Base-by-base conservation (phyloP, 2,797 vertebrate genomes). In the Cuculus canorus region DNA sequence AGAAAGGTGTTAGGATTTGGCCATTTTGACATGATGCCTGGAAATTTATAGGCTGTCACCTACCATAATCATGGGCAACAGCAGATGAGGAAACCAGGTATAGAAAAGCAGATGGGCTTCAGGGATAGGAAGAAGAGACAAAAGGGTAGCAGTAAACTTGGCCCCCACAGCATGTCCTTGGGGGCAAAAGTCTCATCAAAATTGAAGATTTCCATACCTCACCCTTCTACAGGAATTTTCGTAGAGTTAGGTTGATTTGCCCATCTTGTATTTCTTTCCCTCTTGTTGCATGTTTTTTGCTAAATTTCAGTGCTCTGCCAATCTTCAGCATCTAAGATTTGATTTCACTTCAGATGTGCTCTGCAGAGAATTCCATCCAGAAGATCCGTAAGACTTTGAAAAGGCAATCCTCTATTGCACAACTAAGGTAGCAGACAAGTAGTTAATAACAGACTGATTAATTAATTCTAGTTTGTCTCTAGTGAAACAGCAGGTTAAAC, bases 401-500 rank as follows among this genome's bases (percentile, higher is more conserved):
- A 94, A 94, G 87, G 65, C 92, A 81, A 80, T 59, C 22, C 65
- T 3, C 3, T 66, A 54, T 50, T 35, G 52, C 25, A 59, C 48
- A 88, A 30, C 77, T 30, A 64, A 32, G 18, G 80, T 75, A 93
- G 78, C 73, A 83, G 94, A 94, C 78, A 65, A 92, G 81, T 90
- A 83, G 92, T 96, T 96, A 93, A 91, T 75, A 87, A 43, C 60
- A 93, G 93, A 78, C 24, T 66, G 78, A 95, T 47, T 82, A 82
- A 75, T 77, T 92, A 90, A 68, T 92, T 97, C 95, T 64, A 35
- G 79, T 78, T 96, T 82, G 75, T 92, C 91, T 90, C 90, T 77
- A 70, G 87, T 69, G 61, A 91, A 93, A 94, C 94, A 93, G 96
- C 60, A 88, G 76, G 82, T 94, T 94, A 85, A 91, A 86, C 93